Conservation (phyloP, 2,113 vertebrate species). For the Tenrec ecaudatus region DNA sequence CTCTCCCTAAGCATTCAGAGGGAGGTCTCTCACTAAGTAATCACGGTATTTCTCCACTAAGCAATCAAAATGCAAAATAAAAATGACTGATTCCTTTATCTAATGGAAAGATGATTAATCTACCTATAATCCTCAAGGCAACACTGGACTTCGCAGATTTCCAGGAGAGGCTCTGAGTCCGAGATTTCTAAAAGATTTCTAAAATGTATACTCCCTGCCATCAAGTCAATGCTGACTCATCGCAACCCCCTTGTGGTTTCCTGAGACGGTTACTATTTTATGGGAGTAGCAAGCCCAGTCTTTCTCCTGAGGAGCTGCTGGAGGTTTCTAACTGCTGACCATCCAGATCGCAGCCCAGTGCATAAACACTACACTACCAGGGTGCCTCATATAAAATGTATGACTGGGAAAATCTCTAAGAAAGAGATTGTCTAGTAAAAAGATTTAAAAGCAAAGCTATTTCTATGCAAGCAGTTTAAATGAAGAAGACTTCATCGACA, state of each 20-base stretch:
- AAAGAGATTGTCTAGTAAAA: background rate
- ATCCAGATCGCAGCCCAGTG: too few species aligned
- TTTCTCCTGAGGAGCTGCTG: too few species aligned
- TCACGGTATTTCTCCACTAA: background rate
- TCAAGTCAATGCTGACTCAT: too few species aligned
- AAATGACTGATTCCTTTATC: background rate
- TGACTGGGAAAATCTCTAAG: background rate
- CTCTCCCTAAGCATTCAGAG: background rate
- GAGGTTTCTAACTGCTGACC: too few species aligned
- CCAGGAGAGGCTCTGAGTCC: background rate
- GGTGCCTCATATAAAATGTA: background rate
- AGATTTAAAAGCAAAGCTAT: background rate
- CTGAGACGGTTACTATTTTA: too few species aligned
- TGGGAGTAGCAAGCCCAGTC: too few species aligned
- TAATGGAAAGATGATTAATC: background rate
- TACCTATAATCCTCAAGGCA: slow-evolving; percentile 3
- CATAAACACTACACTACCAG: too few species aligned
- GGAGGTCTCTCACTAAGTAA: background rate
- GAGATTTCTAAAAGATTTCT: background rate
- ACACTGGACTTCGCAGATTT: background rate
- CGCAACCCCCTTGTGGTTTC: too few species aligned
- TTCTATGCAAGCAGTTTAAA: slow-evolving; percentile 14
- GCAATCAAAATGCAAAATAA: background rate
- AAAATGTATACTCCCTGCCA: too few species aligned
- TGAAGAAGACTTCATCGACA: background rate